Evolutionary conservation across 2,888 invertebrate species (phyloP).

Genomic region (Lasioglossum marginatum): DNA sequence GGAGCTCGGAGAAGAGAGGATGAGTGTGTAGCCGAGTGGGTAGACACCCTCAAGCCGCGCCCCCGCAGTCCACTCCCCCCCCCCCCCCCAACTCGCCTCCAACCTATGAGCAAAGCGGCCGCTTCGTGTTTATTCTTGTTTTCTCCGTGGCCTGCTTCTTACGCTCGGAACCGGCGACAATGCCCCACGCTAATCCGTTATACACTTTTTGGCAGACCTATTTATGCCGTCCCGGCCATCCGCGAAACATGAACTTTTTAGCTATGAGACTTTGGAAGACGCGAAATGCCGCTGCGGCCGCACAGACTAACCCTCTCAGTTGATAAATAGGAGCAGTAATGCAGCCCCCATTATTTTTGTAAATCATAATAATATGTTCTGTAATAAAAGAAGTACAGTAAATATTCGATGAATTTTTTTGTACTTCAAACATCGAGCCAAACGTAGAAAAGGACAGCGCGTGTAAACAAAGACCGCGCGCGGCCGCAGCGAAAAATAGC

Average conservation of each 20-base stretch:
- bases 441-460: no score
- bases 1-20: conserved; percentile 51
- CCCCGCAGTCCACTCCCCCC: conserved; percentile 20
- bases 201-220: conserved; percentile 55
- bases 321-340: not conserved
- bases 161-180: conserved; percentile 34
- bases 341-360: not conserved
- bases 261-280: not conserved
- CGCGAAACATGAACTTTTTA: not conserved
- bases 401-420: no score
- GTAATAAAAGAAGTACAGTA: no score
- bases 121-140: conserved; percentile 33
- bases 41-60: conserved; percentile 42
- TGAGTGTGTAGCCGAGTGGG: conserved; percentile 64
- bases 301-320: not conserved
- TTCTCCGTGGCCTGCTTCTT: conserved; percentile 42
- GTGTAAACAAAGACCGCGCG: no score
- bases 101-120: not conserved
- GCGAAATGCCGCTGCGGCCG: not conserved
- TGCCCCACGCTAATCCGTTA: conserved; percentile 48
- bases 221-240: conserved; percentile 29
- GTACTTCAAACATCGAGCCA: no score
- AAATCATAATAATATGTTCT: not conserved
- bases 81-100: not conserved
- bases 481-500: no score